Evolutionary conservation across 2,113 vertebrate genomes (phyloP), one percentile per base, ranked within the genome.

Genomic region (Anseranas semipalmata): DNA sequence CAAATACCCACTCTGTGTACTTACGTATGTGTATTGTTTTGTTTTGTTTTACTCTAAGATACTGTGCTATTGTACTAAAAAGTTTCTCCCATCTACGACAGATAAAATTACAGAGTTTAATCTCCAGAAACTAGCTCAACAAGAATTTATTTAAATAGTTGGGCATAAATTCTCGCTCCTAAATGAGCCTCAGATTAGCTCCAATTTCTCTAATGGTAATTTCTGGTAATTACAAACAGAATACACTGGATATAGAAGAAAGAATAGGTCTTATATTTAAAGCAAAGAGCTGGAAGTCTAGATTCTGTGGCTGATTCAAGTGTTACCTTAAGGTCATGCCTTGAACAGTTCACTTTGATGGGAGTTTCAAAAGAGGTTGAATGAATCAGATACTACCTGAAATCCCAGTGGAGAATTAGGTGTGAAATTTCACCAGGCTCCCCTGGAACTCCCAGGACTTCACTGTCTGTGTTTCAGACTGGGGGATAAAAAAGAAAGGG

Each of bases 81-180:
- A 97, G 89, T 88, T 97, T 93, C 89, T 97, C 90, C 82, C 95
- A 95, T 92, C 95, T 97, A 50, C 84, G 60, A 91, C 92, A 96
- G 96, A 97, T 97, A 97, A 97, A 98, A 94, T 97, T 96, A 92
- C 92, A 97, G 70, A 88, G 85, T 87, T 95, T 97, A 96, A 97
- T 97, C 96, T 96, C 88, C 92, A 59, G 85, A 96, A 98, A 98
- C 98, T 93, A 97, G 98, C 96, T 95, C 89, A 89, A 95, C 97
- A 82, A 97, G 95, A 96, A 96, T 96, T 90, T 87, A 45, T 96
- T 96, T 89, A 72, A 88, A 96, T 94, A 84, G 90, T 95, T 92
- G 88, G 77, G 72, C 53, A 96, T 93, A 94, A 97, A 94, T 94
- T 97, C 96, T 96, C 3, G 9, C 83, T 93, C 71, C 53, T 96